Base-by-base conservation (phyloP, 2,888 invertebrate genomes). In the Heliconius sara region DNA sequence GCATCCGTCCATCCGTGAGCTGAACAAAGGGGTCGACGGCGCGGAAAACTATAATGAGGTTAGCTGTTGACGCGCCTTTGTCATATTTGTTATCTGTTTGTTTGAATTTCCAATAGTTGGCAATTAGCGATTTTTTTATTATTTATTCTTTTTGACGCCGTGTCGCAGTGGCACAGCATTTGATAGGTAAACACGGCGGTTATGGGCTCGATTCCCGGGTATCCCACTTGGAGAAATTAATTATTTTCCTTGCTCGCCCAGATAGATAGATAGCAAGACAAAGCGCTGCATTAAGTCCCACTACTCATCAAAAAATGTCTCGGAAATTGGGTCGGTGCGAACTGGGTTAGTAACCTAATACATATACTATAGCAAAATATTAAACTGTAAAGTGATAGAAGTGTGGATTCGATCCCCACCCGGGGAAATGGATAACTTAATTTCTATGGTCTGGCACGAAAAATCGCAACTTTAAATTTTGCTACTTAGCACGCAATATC, bases 21-120 rank as follows among this genome's bases (percentile, higher is more conserved):
- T 76, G 72, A 79, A 77, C 76, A 80, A 80, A 76, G 67, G 78
- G 72, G 43, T 71, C 78, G 80, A 60, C 84, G 79, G 81, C 76
- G 85, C 83, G 85, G 85, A 86, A 86, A 80, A 85, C 72, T 84
- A 85, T 88, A 88, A 88, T 84, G 86, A 88, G 84, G 84, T 85
- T 80, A 79, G 80, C 76, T 77, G 81, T 79, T 79, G 81, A 77
- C 79, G 60, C 79, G 73, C 75, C 60, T 73, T 68, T 76, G 75
- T 75, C 76, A 68, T 25, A 43, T 47, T 19, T 65, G 70, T 65
- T 76, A 30, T 75, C 57, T 27, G 67, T 72, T 77, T 68, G 27
- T 65, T 65, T 65, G 27, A 65, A 27, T 27, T 65, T 73, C 57
- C 79, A 77, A 80, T 80, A 67, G 60, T 47, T 66, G 65, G 60